These are phyloP conservation scores for Hyppa rectilinea DNA, from an alignment of 2,888 invertebrate species.

Conservation along the genomic window DNA sequence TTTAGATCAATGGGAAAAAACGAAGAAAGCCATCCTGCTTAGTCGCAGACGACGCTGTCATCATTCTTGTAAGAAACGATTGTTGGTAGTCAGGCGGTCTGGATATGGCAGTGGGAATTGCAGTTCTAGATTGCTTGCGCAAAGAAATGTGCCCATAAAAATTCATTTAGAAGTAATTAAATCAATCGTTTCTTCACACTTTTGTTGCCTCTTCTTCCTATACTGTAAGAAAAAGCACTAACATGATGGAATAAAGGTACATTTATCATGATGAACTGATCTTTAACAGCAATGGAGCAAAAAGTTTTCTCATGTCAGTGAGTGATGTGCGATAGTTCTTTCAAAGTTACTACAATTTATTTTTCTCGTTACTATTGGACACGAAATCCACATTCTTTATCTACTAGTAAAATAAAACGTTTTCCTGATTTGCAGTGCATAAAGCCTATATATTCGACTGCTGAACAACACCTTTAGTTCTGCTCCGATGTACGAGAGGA, in stretches of 20 bases:
- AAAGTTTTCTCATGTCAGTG: conserved; percentile 33
- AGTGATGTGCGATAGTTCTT: conserved; percentile 21
- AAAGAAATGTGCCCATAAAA: conserved; percentile 38
- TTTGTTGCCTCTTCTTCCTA: conserved; percentile 29
- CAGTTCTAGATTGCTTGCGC: conserved; percentile 46
- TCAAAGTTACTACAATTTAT: conserved; percentile 22
- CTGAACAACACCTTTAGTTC: background rate
- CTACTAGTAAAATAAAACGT: background rate
- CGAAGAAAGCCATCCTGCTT: conserved; percentile 76
- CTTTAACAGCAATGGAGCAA: conserved; percentile 29
- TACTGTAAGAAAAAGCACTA: conserved; percentile 10
- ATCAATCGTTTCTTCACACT: conserved; percentile 51
- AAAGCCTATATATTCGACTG: background rate
- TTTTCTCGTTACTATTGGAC: conserved; percentile 16
- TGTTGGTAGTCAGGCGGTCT: conserved; percentile 62
- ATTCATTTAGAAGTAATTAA: conserved; percentile 42
- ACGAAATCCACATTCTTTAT: background rate
- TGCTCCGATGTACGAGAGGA: background rate
- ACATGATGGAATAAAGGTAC: conserved; percentile 7
- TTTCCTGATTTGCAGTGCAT: background rate
- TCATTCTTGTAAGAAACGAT: conserved; percentile 68
- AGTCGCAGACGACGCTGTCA: conserved; percentile 65
- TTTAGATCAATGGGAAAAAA: conserved; percentile 84
- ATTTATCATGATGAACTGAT: conserved; percentile 39
- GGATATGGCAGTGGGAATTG: conserved; percentile 60